These are phyloP conservation scores for Vulpes ferrilata DNA, from an alignment of 2,113 vertebrate species.

Conservation along the genomic window DNA sequence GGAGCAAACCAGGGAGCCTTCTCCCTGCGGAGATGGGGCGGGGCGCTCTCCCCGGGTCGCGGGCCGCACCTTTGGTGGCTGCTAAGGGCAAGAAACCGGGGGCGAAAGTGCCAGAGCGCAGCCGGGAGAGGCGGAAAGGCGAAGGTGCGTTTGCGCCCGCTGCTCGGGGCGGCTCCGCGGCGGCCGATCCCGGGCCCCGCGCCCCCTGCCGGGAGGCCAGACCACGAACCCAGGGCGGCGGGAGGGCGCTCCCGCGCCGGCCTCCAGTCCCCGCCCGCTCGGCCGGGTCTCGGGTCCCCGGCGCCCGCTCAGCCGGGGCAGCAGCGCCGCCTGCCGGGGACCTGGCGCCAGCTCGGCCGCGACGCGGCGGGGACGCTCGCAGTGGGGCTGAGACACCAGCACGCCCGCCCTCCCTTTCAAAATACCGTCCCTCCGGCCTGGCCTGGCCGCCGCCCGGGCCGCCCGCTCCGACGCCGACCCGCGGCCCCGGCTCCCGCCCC, in stretches of 20 bases:
- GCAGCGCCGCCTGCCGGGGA: constrained; percentile 68
- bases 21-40: fast-evolving
- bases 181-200: not conserved
- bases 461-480: too few species aligned
- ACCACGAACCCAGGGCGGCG: too few species aligned
- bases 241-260: not conserved
- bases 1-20: not conserved
- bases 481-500: too few species aligned
- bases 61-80: not conserved
- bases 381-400: fast-evolving
- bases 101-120: not conserved
- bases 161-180: not conserved
- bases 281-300: fast-evolving
- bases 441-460: too few species aligned
- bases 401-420: too few species aligned
- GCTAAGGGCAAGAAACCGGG: too few species aligned
- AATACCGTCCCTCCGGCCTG: too few species aligned
- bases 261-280: too few species aligned
- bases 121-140: too few species aligned
- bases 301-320: not conserved
- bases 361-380: fast-evolving
- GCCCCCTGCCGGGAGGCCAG: too few species aligned
- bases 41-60: not conserved
- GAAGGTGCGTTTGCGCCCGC: not conserved
- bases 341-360: too few species aligned